Evolutionary conservation across 2,888 invertebrate genomes (phyloP), one percentile per base, ranked within the genome.

Genomic region (Abrostola tripartita): DNA sequence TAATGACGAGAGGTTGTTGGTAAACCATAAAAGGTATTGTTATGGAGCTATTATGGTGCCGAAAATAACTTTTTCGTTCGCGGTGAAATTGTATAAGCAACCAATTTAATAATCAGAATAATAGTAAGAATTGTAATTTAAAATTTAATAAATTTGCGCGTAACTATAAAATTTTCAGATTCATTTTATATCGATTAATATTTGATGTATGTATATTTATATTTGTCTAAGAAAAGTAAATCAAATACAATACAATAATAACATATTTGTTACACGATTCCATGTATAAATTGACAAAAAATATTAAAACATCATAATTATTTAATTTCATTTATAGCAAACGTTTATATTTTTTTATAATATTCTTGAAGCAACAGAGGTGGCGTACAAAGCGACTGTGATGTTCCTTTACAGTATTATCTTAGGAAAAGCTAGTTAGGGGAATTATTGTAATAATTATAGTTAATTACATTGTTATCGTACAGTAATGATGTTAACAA

Each of bases 401-500:
- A 91, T 92, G 90, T 91, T 91, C 87, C 85, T 90, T 85, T 84
- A 85, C 88, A 92, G 90, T 91, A 92, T 91, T 92, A 91, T 73
- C 70, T 65, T 79, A 82, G 61, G 61, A 68, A 79, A 83, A 84
- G 78, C 76, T 85, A 86, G 80, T 71, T 85, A 84, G 57, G 74
- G 5, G 10, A 47, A 40, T 24, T 37, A 56, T 50, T 55, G 7
- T 60, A 70, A 54, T 51, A 52, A 51, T 57, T 56, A 2, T 61
- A 40, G 44, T 47, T 50, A 50, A 52, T 51, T 51, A 53, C 50
- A 61, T 70, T 74, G 57, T 70, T 77, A 64, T 59, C 55, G 55
- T 62, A 38, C 41, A 61, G 41, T 72, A 67, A 63, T 56, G 58
- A 79, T 75, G 65, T 79, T 71, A 70, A 78, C 66, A 82, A 81